These are phyloP conservation scores for Rostratula benghalensis DNA, from an alignment of 2,113 vertebrate species.

Conservation along the genomic window DNA sequence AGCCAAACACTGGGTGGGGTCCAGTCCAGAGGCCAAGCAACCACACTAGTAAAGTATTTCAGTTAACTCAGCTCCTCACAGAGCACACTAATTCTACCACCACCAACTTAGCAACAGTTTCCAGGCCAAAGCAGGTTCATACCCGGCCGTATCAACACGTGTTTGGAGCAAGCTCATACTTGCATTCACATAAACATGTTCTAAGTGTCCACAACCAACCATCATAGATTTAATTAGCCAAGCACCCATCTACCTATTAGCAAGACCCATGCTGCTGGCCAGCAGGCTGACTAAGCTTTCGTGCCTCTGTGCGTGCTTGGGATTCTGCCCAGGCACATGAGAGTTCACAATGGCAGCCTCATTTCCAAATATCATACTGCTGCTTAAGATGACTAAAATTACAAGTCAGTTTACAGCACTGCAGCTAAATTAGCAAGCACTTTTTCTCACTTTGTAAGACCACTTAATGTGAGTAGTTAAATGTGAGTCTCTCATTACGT, in stretches of 20 bases:
- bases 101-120: not conserved
- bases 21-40: not conserved
- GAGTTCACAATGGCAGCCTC: not conserved
- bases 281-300: not conserved
- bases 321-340: not conserved
- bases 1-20: not conserved
- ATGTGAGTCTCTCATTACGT: not conserved
- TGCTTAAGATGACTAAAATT: not conserved
- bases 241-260: not conserved
- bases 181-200: not conserved
- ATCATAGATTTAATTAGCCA: not conserved
- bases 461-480: not conserved
- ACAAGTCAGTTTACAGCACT: not conserved
- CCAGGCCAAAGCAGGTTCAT: not conserved
- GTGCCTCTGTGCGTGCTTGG: not conserved
- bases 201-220: not conserved
- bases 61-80: not conserved
- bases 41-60: not conserved
- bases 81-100: not conserved
- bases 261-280: not conserved
- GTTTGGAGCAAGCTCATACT: not conserved
- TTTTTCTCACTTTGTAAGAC: not conserved
- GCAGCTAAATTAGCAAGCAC: not conserved
- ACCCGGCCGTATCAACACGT: rapidly evolving
- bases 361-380: not conserved